Evolutionary conservation across 2,888 invertebrate genomes (phyloP).

Genomic region (Hypsopygia costalis): DNA sequence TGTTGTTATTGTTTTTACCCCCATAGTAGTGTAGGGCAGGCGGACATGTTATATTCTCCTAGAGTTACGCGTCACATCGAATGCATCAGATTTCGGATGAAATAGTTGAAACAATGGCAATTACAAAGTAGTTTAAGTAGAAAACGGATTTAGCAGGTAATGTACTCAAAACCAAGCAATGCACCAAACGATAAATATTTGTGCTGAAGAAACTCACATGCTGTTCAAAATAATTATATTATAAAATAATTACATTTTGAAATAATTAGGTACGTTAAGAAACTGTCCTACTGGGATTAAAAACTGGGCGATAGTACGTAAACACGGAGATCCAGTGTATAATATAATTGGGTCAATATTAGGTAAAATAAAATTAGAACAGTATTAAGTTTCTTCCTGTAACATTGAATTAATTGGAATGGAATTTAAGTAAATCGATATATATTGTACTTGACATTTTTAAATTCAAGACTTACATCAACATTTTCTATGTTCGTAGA

Average conservation of each 20-base stretch:
- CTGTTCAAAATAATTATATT: conserved; percentile 13
- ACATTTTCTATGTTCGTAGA: conserved; percentile 26
- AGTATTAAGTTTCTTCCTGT: conserved; percentile 30
- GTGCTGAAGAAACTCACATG: conserved; percentile 30
- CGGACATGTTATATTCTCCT: background rate
- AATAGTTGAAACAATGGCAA: background rate
- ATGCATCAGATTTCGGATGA: background rate
- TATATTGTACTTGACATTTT: conserved; percentile 12
- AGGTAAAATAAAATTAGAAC: conserved; percentile 18
- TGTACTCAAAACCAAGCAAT: conserved; percentile 12
- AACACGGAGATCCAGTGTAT: background rate
- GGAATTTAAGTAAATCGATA: conserved; percentile 17
- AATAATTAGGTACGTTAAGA: background rate
- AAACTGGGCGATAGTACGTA: conserved; percentile 8
- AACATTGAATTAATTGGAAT: conserved; percentile 24
- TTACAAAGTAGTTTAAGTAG: background rate
- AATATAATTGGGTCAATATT: too few relatives aligned
- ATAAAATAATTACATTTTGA: background rate
- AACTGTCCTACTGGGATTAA: background rate
- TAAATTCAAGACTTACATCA: conserved; percentile 25
- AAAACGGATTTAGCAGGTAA: background rate
- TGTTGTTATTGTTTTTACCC: too few relatives aligned
- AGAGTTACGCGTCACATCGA: background rate
- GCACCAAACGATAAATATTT: conserved; percentile 27
- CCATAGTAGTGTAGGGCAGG: background rate